Conservation (phyloP, 1,140 invertebrate species). For the Formica selysi region DNA sequence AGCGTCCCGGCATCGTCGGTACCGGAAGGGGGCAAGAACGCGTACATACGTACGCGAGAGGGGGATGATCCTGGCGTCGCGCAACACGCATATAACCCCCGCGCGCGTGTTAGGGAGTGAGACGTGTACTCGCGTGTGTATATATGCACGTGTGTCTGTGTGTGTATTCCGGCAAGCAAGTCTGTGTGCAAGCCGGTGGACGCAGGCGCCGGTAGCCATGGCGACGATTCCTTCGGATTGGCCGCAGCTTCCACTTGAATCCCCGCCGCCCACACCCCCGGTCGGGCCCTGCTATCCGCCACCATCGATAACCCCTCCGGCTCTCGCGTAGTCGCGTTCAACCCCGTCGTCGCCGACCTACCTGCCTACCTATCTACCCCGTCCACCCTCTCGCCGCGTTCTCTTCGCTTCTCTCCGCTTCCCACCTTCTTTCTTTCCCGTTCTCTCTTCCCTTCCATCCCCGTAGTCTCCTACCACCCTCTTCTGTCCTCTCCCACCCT, state of each 20-base stretch:
- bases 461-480: slow-evolving; percentile 38
- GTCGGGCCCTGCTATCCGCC: slow-evolving; percentile 78
- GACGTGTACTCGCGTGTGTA: slow-evolving; percentile 12
- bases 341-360: slow-evolving; percentile 58
- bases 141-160: slow-evolving; percentile 56
- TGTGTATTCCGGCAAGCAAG: slow-evolving; percentile 63
- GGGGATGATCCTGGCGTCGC: slow-evolving; percentile 32
- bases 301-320: slow-evolving; percentile 84
- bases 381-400: slow-evolving; percentile 69
- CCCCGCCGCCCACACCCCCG: slow-evolving; percentile 79
- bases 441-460: slow-evolving; percentile 35
- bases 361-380: slow-evolving; percentile 9
- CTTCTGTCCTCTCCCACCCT: neutral
- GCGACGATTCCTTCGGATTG: slow-evolving; percentile 86
- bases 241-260: slow-evolving; percentile 85
- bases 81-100: slow-evolving; percentile 5
- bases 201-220: slow-evolving; percentile 85
- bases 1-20: slow-evolving; percentile 15
- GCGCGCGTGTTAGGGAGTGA: slow-evolving; percentile 60
- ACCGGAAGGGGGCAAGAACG: slow-evolving; percentile 50
- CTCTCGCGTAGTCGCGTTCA: slow-evolving; percentile 68
- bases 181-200: slow-evolving; percentile 77
- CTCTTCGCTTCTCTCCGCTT: slow-evolving; percentile 60
- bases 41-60: neutral
- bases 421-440: slow-evolving; percentile 53